Percentiles rank a stretch among this genome's conserved stretches.
phyloP scores from a whole-genome alignment of 2,797 vertebrate species.

The Hyperoplus lanceolatus region DNA sequence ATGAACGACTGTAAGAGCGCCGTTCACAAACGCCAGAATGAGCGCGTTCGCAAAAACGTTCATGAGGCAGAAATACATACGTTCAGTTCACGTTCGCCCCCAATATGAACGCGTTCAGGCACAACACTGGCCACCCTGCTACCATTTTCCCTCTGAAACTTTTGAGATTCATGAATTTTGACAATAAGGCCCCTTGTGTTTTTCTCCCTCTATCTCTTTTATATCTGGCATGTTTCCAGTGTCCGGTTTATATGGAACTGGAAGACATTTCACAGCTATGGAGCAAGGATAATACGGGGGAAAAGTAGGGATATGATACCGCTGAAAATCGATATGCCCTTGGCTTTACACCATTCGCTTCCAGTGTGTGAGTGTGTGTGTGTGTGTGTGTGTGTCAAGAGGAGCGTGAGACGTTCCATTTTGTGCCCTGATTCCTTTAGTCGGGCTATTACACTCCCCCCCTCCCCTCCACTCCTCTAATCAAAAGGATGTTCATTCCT shows the following conservation, averaged over 20 bases:
- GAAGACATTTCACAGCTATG: constrained; percentile 65
- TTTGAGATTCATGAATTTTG: constrained; percentile 70
- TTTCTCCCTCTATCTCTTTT: constrained; percentile 10
- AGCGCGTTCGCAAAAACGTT: no score
- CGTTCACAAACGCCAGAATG: no score
- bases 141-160: constrained; percentile 14
- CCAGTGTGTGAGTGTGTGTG: constrained; percentile 35
- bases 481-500: constrained; percentile 70
- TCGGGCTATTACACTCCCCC: constrained; percentile 60
- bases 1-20: no score
- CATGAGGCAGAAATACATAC: no score
- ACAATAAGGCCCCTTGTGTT: constrained; percentile 65
- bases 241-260: constrained; percentile 53
- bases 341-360: constrained; percentile 70
- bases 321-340: constrained; percentile 71
- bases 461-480: constrained; percentile 67
- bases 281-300: constrained; percentile 47
- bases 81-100: no score
- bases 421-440: constrained; percentile 55
- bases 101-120: no score
- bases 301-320: constrained; percentile 46
- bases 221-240: constrained; percentile 65
- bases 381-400: constrained; percentile 5
- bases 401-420: constrained; percentile 63
- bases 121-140: constrained; percentile 11